phyloP scores from a whole-genome alignment of 2,113 vertebrate species.

The Hemibagrus wyckioides region DNA sequence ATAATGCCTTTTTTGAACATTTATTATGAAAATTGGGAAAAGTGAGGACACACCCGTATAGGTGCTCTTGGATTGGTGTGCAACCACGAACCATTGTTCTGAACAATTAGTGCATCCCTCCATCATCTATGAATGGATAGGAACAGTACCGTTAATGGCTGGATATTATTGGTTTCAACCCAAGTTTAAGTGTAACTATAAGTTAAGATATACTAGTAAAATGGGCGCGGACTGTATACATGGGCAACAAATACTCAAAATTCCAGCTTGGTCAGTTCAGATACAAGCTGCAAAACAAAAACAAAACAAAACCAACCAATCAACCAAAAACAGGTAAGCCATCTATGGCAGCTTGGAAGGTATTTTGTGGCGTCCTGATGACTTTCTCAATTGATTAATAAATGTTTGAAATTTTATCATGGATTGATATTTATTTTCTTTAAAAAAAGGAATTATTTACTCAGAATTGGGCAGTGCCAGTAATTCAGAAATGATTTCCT shows the following conservation, averaged over 20 bases:
- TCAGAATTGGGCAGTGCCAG: background rate
- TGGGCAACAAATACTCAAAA: background rate
- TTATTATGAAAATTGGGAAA: background rate
- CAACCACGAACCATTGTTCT: background rate
- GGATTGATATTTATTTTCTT: background rate
- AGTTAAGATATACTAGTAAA: background rate
- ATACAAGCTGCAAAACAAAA: background rate
- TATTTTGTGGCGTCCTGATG: background rate
- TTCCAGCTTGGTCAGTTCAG: background rate
- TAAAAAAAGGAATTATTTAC: background rate
- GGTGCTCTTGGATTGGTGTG: background rate
- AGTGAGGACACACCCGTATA: background rate
- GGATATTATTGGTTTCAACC: background rate
- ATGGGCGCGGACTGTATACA: background rate
- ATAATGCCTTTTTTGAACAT: background rate
- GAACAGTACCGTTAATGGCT: background rate
- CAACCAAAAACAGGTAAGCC: no score
- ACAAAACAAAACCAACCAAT: no score
- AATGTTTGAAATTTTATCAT: background rate
- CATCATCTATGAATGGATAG: background rate
- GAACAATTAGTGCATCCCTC: background rate
- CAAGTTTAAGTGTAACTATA: background rate
- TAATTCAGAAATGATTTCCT: background rate
- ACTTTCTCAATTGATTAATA: background rate
- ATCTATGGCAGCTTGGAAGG: background rate